Evolutionary conservation across 92 coral and sea anemone species (phyloP).

Genomic region (Bergia sp.): DNA sequence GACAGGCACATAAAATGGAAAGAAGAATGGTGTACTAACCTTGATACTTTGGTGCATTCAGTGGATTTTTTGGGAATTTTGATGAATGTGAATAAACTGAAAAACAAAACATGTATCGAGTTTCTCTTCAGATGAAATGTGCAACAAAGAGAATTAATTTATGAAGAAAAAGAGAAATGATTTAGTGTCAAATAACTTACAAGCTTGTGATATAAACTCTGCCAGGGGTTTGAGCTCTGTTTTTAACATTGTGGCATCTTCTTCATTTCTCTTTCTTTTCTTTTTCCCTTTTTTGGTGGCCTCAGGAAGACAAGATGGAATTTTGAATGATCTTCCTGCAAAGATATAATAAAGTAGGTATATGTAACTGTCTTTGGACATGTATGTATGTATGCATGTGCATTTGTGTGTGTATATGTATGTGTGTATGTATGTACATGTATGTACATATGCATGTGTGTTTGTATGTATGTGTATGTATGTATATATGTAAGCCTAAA

Average conservation of each 20-base stretch:
- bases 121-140: too few species aligned
- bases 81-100: conserved; percentile 92
- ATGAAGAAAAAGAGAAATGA: too few species aligned
- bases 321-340: conserved; percentile 86
- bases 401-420: too few species aligned
- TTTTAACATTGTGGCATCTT: not conserved
- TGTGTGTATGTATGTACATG: too few species aligned
- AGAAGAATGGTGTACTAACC: conserved; percentile 49
- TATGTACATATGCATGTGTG: too few species aligned
- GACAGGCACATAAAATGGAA: too few species aligned
- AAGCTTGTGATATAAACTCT: conserved; percentile 86
- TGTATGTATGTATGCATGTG: too few species aligned
- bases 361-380: too few species aligned
- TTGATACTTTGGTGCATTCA: conserved; percentile 77
- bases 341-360: not conserved
- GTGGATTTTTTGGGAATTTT: conserved; percentile 85
- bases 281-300: conserved; percentile 57
- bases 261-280: conserved; percentile 82
- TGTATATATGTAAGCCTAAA: too few species aligned
- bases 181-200: conserved; percentile 53
- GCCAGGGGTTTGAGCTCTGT: conserved; percentile 69
- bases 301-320: conserved; percentile 67
- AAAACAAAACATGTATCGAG: not conserved
- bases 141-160: too few species aligned
- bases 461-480: too few species aligned